Conservation (phyloP, 2,113 vertebrate species). For the Thomomys bottae region DNA sequence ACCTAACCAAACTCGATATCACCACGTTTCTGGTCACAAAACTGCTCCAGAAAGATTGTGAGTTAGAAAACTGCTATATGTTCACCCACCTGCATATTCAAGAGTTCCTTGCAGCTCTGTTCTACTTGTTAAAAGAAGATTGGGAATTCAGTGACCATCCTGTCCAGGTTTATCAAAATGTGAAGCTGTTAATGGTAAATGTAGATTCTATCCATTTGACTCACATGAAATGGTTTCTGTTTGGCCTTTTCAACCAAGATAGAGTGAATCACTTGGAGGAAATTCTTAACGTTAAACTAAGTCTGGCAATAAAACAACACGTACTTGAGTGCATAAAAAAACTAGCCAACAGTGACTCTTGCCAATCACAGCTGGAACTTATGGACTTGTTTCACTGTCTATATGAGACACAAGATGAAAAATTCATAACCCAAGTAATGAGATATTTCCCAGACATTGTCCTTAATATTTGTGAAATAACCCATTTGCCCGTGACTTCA, state of each 20-base stretch:
- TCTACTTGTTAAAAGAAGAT: constrained; percentile 65
- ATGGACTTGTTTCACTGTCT: constrained; percentile 66
- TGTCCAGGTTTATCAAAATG: constrained; percentile 2
- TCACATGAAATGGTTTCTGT: constrained; percentile 71
- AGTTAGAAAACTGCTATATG: constrained; percentile 72
- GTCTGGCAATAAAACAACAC: constrained; percentile 37
- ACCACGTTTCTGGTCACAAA: constrained; percentile 62
- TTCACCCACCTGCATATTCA: constrained; percentile 79
- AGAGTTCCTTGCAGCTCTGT: constrained; percentile 80
- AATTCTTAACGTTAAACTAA: constrained; percentile 51
- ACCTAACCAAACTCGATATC: constrained; percentile 53
- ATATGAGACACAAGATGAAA: constrained; percentile 74
- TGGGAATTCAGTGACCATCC: background rate
- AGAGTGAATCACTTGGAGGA: constrained; percentile 51
- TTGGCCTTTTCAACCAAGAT: constrained; percentile 73
- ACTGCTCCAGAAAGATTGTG: constrained; percentile 72
- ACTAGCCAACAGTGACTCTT: background rate
- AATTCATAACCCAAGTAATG: constrained; percentile 67
- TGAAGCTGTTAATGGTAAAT: constrained; percentile 72
- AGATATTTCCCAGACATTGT: constrained; percentile 48
- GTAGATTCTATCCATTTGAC: constrained; percentile 27
- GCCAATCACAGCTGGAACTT: background rate
- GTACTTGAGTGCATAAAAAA: constrained; percentile 57
- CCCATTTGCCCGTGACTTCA: constrained; percentile 52
- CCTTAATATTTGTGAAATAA: constrained; percentile 37